A percentile compares a stretch with the other conserved stretches of the same genome.
Conservation (phyloP, 2,113 vertebrate species). For the Corythornis madagascariensis region DNA sequence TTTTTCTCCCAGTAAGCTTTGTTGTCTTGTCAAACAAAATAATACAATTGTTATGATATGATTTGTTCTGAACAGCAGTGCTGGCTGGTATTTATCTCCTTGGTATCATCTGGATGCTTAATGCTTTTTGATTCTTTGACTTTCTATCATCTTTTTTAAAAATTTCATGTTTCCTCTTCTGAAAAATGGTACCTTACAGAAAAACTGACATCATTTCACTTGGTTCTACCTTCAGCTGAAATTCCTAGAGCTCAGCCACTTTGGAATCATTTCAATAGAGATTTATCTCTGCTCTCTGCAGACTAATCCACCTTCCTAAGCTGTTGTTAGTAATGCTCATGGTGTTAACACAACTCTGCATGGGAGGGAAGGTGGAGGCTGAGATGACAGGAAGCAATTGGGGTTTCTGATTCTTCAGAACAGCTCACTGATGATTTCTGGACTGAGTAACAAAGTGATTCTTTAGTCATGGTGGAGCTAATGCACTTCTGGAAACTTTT, state of each 20-base stretch:
- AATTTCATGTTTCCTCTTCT: not conserved
- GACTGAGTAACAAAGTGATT: not conserved
- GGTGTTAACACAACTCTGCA: not conserved
- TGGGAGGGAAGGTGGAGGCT: not conserved
- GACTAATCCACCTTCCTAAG: not conserved
- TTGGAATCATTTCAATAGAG: not conserved
- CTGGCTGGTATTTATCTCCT: slow-evolving; percentile 15
- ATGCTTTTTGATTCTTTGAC: not conserved
- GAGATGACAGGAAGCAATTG: not conserved
- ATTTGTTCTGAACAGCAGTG: not conserved
- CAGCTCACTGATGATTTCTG: not conserved
- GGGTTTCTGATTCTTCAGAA: not conserved
- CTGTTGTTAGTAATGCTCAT: not conserved
- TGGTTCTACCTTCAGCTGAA: not conserved
- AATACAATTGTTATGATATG: not conserved
- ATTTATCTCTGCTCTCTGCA: not conserved
- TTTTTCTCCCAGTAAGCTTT: not conserved
- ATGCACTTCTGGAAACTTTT: not conserved
- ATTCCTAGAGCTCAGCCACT: not conserved
- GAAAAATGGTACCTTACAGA: not conserved
- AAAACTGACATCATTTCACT: not conserved
- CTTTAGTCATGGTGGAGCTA: not conserved
- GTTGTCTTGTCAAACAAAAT: not conserved
- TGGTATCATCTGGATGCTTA: not conserved
- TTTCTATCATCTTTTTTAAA: not conserved